Conservation (phyloP, 2,797 vertebrate genomes). For the Platalea minor region DNA sequence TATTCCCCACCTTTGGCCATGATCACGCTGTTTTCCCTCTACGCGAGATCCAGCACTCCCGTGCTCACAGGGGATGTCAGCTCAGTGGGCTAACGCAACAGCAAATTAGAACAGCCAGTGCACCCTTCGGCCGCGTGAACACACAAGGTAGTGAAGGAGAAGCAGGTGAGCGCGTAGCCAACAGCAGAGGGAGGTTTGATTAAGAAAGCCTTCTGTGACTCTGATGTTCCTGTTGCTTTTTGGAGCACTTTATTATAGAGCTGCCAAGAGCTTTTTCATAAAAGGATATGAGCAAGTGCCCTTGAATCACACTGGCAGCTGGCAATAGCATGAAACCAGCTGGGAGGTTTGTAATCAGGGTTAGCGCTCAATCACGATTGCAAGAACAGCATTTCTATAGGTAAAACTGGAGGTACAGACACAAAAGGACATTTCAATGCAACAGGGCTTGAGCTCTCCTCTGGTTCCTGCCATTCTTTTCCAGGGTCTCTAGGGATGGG, state of each 20-base stretch:
- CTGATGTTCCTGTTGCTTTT: neutral
- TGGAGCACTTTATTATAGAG: neutral
- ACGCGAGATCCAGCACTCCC: neutral
- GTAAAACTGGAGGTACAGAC: neutral
- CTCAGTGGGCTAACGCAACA: neutral
- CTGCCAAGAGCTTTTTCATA: neutral
- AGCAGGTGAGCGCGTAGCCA: neutral
- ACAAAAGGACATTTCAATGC: neutral
- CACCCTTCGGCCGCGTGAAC: neutral
- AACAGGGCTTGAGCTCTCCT: neutral
- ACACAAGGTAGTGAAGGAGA: neutral
- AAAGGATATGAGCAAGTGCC: neutral
- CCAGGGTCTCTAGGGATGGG: neutral
- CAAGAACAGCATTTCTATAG: neutral
- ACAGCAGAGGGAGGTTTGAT: neutral
- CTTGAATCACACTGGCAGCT: neutral
- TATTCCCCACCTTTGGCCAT: neutral
- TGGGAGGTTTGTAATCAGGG: neutral
- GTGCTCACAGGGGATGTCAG: neutral
- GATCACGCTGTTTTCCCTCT: neutral
- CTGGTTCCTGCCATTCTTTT: neutral
- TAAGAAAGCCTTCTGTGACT: neutral
- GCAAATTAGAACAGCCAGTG: neutral
- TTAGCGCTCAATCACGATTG: neutral
- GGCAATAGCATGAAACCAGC: neutral